Evolutionary conservation across 1,140 invertebrate genomes (phyloP), one percentile per base, ranked within the genome.

Genomic region (Delia radicum): DNA sequence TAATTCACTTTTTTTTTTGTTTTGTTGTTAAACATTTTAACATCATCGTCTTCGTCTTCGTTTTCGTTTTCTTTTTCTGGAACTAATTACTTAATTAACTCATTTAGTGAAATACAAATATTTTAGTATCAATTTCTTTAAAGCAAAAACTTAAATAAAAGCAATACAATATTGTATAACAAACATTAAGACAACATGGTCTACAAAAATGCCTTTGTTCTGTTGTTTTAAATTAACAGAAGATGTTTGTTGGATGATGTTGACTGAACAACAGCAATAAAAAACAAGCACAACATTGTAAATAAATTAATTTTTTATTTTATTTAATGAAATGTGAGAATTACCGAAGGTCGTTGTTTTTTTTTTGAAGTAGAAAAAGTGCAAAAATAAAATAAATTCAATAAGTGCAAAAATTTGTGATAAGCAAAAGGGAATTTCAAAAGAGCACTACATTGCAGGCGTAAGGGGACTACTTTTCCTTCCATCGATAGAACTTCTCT

Each of bases 1-100:
- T n/a, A n/a, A n/a, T n/a, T n/a, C n/a, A n/a, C n/a, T n/a, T n/a
- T n/a, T n/a, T n/a, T n/a, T n/a, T n/a, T n/a, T n/a, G n/a, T n/a
- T n/a, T 15, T 42, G 37, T 42, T 42, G 37, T 42, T 42, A 42
- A 42, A 42, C 37, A 42, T 42, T 42, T 42, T 42, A 42, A 42
- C 37, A 10, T 15, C n/a, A 15, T 42, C 37, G 12, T 10, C n/a
- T 15, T 42, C n/a, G 6, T 42, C 0, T 42, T 13, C n/a, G 6
- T 13, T 33, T 42, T 42, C 8, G 3, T 42, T 12, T 42, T 42
- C 8, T 42, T 42, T 12, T 42, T 42, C 37, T 42, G 15, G 62
- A 29, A 65, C 62, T 65, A 65, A 65, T 65, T 65, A 65, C 62
- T 65, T 65, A 65, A 65, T 65, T 65, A 65, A 65, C 62, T 65